Evolutionary conservation across 2,888 invertebrate genomes (phyloP).

Genomic region (Scelioninae gen. 1): DNA sequence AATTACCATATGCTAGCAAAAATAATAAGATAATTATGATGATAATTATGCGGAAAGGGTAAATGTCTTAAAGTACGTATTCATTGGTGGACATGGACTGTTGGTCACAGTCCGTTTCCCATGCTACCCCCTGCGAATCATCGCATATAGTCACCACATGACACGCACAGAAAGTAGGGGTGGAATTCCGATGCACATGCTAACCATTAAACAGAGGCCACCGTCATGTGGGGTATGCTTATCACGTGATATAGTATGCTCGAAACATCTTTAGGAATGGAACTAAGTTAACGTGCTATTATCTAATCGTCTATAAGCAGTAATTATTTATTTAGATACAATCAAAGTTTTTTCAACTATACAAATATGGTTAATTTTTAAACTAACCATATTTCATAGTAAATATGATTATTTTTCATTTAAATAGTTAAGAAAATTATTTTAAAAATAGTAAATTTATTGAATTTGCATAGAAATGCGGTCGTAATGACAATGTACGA

Average conservation of each 20-base stretch:
- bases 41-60: constrained; percentile 62
- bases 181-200: constrained; percentile 81
- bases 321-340: constrained; percentile 10
- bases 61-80: constrained; percentile 72
- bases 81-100: constrained; percentile 79
- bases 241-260: constrained; percentile 58
- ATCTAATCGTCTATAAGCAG: constrained; percentile 24
- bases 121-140: constrained; percentile 82
- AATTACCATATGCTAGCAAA: constrained; percentile 20
- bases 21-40: constrained; percentile 61
- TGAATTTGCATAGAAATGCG: too few species aligned
- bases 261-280: constrained; percentile 61
- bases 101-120: constrained; percentile 82
- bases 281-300: constrained; percentile 47
- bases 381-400: too few species aligned
- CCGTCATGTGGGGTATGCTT: constrained; percentile 69
- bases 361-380: too few species aligned
- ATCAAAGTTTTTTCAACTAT: too few species aligned
- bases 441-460: too few species aligned
- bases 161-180: constrained; percentile 77
- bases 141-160: constrained; percentile 78
- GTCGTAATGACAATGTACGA: too few species aligned
- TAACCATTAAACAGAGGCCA: constrained; percentile 71
- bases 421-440: too few species aligned
- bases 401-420: too few species aligned